phyloP scores from a whole-genome alignment of 1,140 invertebrate species.

The Medauroidea extradentata region DNA sequence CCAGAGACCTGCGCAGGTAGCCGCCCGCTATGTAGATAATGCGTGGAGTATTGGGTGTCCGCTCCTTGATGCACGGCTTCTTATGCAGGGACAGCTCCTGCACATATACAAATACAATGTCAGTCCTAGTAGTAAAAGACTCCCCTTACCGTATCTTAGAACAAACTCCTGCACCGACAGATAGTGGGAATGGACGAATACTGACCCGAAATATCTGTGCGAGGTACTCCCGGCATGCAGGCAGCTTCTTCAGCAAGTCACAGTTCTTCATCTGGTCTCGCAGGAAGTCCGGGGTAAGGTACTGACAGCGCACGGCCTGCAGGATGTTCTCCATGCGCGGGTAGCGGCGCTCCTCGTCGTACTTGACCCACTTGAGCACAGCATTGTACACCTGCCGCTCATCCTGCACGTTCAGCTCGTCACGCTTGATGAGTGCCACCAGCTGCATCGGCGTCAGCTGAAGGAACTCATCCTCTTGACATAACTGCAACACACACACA shows the following conservation, averaged over 20 bases:
- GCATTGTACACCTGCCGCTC: slow-evolving; percentile 89
- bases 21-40: slow-evolving; percentile 89
- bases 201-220: slow-evolving; percentile 80
- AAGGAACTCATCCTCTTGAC: slow-evolving; percentile 86
- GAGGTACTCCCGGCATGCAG: slow-evolving; percentile 84
- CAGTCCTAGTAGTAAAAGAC: too few relatives aligned
- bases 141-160: too few relatives aligned
- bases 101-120: not conserved
- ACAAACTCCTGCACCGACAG: too few relatives aligned
- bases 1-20: slow-evolving; percentile 78
- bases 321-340: slow-evolving; percentile 83
- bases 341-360: slow-evolving; percentile 77
- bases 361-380: slow-evolving; percentile 83
- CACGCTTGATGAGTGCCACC: slow-evolving; percentile 73
- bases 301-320: slow-evolving; percentile 83
- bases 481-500: slow-evolving; percentile 58
- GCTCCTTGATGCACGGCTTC: slow-evolving; percentile 70
- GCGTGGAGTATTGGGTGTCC: slow-evolving; percentile 77
- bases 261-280: slow-evolving; percentile 89
- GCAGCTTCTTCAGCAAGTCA: slow-evolving; percentile 78
- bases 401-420: slow-evolving; percentile 85
- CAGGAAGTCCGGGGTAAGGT: slow-evolving; percentile 82
- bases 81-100: slow-evolving; percentile 79
- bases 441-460: slow-evolving; percentile 75
- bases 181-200: too few relatives aligned